These are phyloP conservation scores for Zalophus californianus DNA, from an alignment of 2,797 vertebrate species.

Conservation along the genomic window DNA sequence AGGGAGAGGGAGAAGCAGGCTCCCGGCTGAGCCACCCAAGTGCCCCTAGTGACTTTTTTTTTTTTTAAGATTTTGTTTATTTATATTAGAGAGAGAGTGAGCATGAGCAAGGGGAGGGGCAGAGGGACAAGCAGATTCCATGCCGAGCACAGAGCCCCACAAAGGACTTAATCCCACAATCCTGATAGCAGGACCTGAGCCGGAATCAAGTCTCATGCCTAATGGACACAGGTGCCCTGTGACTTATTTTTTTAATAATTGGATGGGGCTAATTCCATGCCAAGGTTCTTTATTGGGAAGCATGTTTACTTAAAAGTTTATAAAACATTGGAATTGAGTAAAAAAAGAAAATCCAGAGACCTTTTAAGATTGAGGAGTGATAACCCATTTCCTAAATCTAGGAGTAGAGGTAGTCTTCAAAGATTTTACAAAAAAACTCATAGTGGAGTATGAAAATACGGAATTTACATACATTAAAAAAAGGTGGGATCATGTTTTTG, in stretches of 20 bases:
- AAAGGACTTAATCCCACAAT: not conserved
- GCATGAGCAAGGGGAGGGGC: not conserved
- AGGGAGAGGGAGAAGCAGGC: not conserved
- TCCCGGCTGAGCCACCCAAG: not conserved
- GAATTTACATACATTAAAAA: not conserved
- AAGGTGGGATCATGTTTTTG: not conserved
- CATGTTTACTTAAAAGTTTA: constrained; percentile 4
- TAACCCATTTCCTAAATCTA: not conserved
- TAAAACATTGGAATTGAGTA: not conserved
- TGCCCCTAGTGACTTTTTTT: not conserved
- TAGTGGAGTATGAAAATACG: not conserved
- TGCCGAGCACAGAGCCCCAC: not conserved
- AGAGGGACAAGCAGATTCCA: not conserved
- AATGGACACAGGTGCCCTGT: not conserved
- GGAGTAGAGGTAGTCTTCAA: not conserved
- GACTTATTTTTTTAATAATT: not conserved
- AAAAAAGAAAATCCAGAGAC: not conserved
- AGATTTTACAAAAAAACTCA: not conserved
- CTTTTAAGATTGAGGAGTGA: not conserved
- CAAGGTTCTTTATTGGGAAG: not conserved
- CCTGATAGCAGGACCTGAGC: not conserved
- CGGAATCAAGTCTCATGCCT: not conserved
- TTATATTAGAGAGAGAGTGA: not conserved
- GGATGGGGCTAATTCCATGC: not conserved
- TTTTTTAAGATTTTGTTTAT: not conserved